Conservation (phyloP, 2,888 invertebrate species). For the Germaria angustata region DNA sequence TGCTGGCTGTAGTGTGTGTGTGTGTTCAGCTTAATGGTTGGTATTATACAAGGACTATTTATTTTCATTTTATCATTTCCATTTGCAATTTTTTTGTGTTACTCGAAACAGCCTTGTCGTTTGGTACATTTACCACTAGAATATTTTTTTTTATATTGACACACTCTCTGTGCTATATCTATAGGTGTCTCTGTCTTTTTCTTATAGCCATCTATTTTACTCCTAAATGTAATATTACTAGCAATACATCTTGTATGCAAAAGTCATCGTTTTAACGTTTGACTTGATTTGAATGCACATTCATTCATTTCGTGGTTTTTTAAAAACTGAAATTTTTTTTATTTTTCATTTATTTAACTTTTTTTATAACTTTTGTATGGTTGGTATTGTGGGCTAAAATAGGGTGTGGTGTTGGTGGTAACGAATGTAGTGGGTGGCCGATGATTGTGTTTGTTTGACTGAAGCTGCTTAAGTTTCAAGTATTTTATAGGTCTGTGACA, state of each 20-base stretch:
- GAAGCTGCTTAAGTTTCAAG: conserved; percentile 66
- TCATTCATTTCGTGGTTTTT: conserved; percentile 68
- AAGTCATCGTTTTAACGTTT: conserved; percentile 70
- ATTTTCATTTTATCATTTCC: conserved; percentile 65
- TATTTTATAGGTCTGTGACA: conserved; percentile 67
- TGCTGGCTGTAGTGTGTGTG: background rate
- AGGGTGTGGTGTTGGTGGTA: background rate
- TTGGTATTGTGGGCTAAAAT: background rate
- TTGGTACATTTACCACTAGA: conserved; percentile 60
- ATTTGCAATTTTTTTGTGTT: conserved; percentile 33
- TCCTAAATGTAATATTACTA: conserved; percentile 63
- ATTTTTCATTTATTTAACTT: conserved; percentile 46
- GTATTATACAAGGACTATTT: conserved; percentile 63
- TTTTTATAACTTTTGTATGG: conserved; percentile 45
- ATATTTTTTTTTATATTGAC: conserved; percentile 31
- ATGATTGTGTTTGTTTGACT: conserved; percentile 61
- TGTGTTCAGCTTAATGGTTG: conserved; percentile 60
- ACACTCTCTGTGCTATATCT: background rate
- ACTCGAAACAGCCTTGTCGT: conserved; percentile 23
- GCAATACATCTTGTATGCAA: conserved; percentile 67
- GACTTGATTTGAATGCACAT: conserved; percentile 70
- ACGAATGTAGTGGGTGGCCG: conserved; percentile 52
- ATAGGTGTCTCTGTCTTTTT: conserved; percentile 10
- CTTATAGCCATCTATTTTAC: conserved; percentile 49
- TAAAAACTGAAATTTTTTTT: conserved; percentile 40